Evolutionary conservation across 2,888 invertebrate species (phyloP).

Genomic region (Anodontia alba): DNA sequence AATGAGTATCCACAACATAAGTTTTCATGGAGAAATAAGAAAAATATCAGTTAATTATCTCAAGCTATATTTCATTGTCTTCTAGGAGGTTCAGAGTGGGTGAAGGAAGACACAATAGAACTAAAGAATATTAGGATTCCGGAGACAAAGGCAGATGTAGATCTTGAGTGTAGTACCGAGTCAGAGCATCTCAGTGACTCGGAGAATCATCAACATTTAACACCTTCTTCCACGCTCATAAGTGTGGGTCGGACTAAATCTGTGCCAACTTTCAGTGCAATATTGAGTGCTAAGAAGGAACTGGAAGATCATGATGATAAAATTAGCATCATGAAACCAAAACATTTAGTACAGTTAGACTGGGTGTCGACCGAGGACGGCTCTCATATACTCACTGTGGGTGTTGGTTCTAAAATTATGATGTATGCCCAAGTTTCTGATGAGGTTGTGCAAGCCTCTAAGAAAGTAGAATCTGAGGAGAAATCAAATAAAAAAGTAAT

Average conservation of each 20-base stretch:
- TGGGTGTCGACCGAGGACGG: conserved; percentile 99
- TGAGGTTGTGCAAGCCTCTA: conserved; percentile 95
- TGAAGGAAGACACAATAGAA: conserved; percentile 97
- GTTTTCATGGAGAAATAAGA: no score
- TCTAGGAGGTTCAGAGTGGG: conserved; percentile 93
- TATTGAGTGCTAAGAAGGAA: conserved; percentile 73
- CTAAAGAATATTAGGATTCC: conserved; percentile 94
- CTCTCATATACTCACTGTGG: conserved; percentile 98
- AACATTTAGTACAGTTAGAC: conserved; percentile 94
- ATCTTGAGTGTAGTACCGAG: conserved; percentile 59
- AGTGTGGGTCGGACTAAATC: conserved; percentile 74
- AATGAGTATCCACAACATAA: no score
- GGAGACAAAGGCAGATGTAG: conserved; percentile 81
- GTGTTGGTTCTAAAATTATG: conserved; percentile 91
- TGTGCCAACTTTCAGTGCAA: conserved; percentile 82
- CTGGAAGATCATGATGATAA: conserved; percentile 41
- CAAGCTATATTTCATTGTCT: background rate
- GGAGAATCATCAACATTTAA: conserved; percentile 55
- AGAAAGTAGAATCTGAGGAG: conserved; percentile 52
- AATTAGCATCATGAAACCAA: conserved; percentile 73
- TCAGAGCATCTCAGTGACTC: conserved; percentile 37
- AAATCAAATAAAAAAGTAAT: conserved; percentile 32
- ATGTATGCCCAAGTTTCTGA: conserved; percentile 95
- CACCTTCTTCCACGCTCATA: conserved; percentile 65
- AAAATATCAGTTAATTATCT: no score